Evolutionary conservation across 1,140 invertebrate species (phyloP), one percentile per base, ranked within the genome.

Genomic region (Chironomus striatipennis): DNA sequence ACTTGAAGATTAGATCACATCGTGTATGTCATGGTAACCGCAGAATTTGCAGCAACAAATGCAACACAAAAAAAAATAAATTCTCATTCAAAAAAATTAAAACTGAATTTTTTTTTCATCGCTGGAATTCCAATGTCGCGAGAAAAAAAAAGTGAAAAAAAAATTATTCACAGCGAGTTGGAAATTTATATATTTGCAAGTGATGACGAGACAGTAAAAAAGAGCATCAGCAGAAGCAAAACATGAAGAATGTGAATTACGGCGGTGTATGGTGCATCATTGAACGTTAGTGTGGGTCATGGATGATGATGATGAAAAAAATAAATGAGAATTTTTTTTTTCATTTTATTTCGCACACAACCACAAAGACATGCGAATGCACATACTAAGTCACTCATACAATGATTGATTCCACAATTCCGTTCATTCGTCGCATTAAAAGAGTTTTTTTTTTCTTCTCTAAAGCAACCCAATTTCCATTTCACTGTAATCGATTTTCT

Each of bases 201-300:
- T 34, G 24, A 34, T 34, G 24, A 34, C 24, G 24, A 34, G 24
- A 34, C 24, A 34, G 5, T 34, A n/a, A n/a, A n/a, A n/a, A n/a
- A 1, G 24, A 34, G 24, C 24, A 34, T 34, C 24, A 34, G 24
- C 5, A 34, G 24, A 1, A 34, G 5, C 24, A 34, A 34, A 34
- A 34, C 24, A 34, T 34, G 24, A 34, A 34, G 24, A 34, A 34
- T 57, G 47, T 57, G 47, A 57, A 57, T 57, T 57, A 57, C 47
- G 47, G 12, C 47, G 4, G 47, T 57, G 47, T 57, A 57, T 57
- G 47, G 47, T 57, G 47, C 47, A 57, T 57, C 47, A 57, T 57
- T 57, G 47, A 57, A 57, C 47, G 65, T 70, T 70, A 21, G 65
- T 70, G 65, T 70, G 65, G 65, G 65, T 70, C 65, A 70, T 70